phyloP scores from a whole-genome alignment of 2,797 vertebrate genomes.

The Pelochelys cantorii region DNA sequence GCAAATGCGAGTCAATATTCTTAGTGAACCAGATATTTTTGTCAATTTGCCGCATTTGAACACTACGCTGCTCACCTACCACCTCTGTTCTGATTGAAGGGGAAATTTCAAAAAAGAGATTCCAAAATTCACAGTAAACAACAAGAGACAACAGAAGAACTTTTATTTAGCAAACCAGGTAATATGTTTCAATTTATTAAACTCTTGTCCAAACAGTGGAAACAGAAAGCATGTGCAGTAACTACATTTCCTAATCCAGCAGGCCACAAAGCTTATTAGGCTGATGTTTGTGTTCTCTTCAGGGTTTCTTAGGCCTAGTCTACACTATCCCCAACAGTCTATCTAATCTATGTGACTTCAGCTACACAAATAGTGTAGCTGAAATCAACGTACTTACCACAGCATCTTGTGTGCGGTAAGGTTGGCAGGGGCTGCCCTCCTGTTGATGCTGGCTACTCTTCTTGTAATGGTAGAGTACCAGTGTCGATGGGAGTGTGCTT shows the following conservation, averaged over 20 bases:
- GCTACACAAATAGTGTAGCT: too few relatives aligned
- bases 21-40: background rate
- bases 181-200: background rate
- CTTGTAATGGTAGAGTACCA: too few relatives aligned
- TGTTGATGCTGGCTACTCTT: too few relatives aligned
- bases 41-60: background rate
- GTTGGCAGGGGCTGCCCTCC: too few relatives aligned
- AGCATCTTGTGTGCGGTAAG: too few relatives aligned
- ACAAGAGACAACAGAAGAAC: background rate
- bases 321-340: too few relatives aligned
- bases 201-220: background rate
- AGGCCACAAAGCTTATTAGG: background rate
- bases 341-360: too few relatives aligned
- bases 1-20: background rate
- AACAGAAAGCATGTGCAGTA: background rate
- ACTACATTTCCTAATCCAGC: background rate
- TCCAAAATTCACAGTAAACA: background rate
- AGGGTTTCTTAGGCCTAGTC: background rate
- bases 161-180: background rate
- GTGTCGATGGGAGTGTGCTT: too few relatives aligned
- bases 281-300: background rate
- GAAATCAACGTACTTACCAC: too few relatives aligned
- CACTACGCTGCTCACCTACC: background rate
- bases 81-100: background rate
- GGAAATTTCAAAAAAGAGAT: background rate